Base-by-base conservation (phyloP, 2,888 invertebrate species). In the Meteorus cinctellus region DNA sequence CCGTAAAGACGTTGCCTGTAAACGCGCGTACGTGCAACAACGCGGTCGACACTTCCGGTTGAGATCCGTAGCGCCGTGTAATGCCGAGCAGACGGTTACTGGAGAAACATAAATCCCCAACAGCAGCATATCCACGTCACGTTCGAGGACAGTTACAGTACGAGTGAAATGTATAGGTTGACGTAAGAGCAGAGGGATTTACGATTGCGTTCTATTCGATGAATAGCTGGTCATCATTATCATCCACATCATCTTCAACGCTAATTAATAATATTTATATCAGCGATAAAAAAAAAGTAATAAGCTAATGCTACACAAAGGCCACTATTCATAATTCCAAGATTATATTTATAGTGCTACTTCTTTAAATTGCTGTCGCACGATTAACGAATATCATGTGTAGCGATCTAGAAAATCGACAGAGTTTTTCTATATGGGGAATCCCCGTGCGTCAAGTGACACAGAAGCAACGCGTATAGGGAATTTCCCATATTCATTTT, bases 101-200 rank as follows among this genome's bases (percentile, higher is more conserved):
- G 24, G 77, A 74, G 78, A 79, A 76, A 77, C 79, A 80, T 79
- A 79, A 77, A 80, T 80, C 72, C 65, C 55, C 59, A 41, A 66
- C 48, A 69, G 67, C 67, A 62, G 76, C 68, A 48, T 76, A 72
- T 71, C 66, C 75, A 66, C 72, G 76, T 72, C 75, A 73, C 67
- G 65, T 72, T 72, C 65, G 75, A 70, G 71, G 69, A 72, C 69
- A 69, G 72, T 72, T 70, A 41, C 36, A 48, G 63, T 71, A 67
- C 55, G 65, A 68, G 66, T 74, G 72, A 71, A 73, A 72, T 72
- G 75, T 65, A 24, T 55, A 72, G 79, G 77, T 78, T 72, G 82
- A 81, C 81, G 72, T 81, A 82, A 77, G 81, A 74, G 51, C 74
- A 71, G 51, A 51, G 60, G 66, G 67, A 76, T 76, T 76, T 72